Evolutionary conservation across 2,888 invertebrate genomes (phyloP), one percentile per base, ranked within the genome.

Genomic region (Drosophila prolongata): DNA sequence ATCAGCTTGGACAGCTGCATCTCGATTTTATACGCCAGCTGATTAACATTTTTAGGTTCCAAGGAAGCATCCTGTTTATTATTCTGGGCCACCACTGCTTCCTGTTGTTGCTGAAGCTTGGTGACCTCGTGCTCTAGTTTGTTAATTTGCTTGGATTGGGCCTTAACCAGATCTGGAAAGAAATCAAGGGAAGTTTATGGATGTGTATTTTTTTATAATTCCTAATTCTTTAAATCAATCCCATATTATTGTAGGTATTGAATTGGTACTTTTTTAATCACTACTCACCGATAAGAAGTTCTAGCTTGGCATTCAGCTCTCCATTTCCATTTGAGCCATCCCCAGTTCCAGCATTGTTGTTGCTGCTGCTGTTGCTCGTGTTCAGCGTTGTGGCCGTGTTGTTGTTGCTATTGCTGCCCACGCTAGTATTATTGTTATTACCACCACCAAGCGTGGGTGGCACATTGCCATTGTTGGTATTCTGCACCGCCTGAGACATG

Each of bases 81-180:
- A 0, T 56, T 38, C 30, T 19, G 50, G 35, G 40, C 11, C 6
- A 30, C 10, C 13, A 27, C 14, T 11, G 30, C 35, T 11, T 75
- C 66, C n/a, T 68, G 61, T 13, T 85, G 73, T 46, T 80, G 83
- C 73, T 90, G 90, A 79, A 90, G 68, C 61, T 91, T 90, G 46
- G 66, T 56, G 55, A 93, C 87, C 52, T 93, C 92, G 52, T 88
- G 87, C 61, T 94, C 93, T 49, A 94, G 79, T 27, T 91, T 80
- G 19, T 92, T 91, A 47, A 94, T 87, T 90, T 94, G 93, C 56
- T 91, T 89, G 4, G 93, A 92, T 81, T 94, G 94, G 37, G 91
- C 88, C 61, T 92, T 90, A 46, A 94, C 89, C 73, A 94, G 78
- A 62, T 94, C 94, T 94, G 81, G 13, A 75, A 19, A 35, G 0